These are phyloP conservation scores for Psilopogon haemacephalus DNA, from an alignment of 2,113 vertebrate species.

Conservation along the genomic window DNA sequence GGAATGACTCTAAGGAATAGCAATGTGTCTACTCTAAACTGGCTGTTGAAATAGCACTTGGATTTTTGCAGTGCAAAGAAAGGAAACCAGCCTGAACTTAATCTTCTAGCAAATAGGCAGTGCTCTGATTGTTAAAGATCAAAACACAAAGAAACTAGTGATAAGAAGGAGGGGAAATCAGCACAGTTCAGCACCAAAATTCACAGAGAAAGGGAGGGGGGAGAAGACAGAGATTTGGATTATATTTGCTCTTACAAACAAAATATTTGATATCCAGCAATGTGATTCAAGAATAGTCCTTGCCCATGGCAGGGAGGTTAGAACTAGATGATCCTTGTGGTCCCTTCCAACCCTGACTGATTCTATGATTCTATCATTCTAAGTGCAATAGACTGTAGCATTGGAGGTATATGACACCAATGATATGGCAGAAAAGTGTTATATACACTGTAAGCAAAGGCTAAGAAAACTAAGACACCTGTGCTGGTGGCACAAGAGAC, in stretches of 20 bases:
- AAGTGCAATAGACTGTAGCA: neutral
- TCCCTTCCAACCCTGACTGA: too few relatives aligned
- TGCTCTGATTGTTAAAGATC: neutral
- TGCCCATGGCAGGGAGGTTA: too few relatives aligned
- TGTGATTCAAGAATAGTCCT: too few relatives aligned
- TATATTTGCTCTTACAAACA: neutral
- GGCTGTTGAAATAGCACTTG: neutral
- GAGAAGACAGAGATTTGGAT: neutral
- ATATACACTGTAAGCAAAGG: neutral
- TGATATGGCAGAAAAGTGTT: neutral
- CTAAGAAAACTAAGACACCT: neutral
- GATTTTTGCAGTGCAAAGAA: neutral
- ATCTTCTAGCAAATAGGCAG: neutral
- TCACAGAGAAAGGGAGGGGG: neutral
- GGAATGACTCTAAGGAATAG: neutral
- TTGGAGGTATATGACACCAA: neutral
- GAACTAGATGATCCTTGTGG: too few relatives aligned
- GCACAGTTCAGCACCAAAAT: neutral
- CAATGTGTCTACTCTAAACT: neutral
- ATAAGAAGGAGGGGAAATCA: neutral
- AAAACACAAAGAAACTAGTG: neutral
- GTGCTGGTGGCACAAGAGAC: neutral
- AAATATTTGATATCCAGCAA: neutral
- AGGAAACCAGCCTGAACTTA: neutral
- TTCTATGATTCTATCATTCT: too few relatives aligned